These are phyloP conservation scores for Gallinago jamesoni DNA, from an alignment of 2,113 vertebrate species.

Conservation along the genomic window DNA sequence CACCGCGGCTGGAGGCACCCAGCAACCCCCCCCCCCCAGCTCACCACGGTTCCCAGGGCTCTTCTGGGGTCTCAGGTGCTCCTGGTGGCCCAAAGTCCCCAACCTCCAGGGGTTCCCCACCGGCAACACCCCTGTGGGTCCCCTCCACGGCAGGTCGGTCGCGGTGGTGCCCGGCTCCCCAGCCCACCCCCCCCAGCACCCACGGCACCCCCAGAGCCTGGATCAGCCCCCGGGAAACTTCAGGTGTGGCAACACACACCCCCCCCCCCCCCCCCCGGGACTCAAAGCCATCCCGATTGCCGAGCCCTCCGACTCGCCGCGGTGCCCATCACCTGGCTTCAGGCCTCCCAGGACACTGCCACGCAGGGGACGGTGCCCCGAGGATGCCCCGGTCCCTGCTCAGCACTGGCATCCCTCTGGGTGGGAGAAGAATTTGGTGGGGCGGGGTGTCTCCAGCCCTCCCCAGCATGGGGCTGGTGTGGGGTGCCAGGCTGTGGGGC, in stretches of 20 bases:
- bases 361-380: too few species aligned
- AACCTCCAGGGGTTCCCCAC: background rate
- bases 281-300: background rate
- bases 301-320: accelerated
- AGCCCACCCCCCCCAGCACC: background rate
- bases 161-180: background rate
- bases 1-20: accelerated
- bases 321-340: too few species aligned
- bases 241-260: too few species aligned
- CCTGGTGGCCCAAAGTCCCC: background rate
- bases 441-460: too few species aligned
- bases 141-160: accelerated
- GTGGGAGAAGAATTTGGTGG: too few species aligned
- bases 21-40: background rate
- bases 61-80: too few species aligned
- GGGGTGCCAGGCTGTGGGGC: too few species aligned
- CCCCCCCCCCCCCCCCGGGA: too few species aligned
- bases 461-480: too few species aligned
- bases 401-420: too few species aligned
- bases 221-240: background rate
- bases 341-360: too few species aligned
- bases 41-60: background rate
- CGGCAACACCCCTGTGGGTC: background rate
- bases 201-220: background rate
- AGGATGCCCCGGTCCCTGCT: too few species aligned